Conservation (phyloP, 2,888 invertebrate species). For the Neelides folsomi region DNA sequence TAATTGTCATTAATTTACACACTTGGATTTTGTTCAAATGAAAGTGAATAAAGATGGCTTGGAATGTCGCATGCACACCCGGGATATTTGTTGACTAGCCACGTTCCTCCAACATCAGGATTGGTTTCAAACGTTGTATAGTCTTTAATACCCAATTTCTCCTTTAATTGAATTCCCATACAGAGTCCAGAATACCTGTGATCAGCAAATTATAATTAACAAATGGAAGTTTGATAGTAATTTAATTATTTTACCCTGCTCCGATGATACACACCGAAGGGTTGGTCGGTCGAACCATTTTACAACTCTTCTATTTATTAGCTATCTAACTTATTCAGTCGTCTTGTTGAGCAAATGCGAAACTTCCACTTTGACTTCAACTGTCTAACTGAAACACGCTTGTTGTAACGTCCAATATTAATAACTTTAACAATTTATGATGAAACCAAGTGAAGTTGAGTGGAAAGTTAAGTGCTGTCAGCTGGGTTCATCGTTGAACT, state of each 20-base stretch:
- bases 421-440: too few relatives aligned
- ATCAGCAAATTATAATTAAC: background rate
- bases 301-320: too few relatives aligned
- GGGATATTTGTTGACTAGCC: conserved; percentile 9
- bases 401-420: too few relatives aligned
- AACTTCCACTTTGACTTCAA: too few relatives aligned
- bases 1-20: too few relatives aligned
- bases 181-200: conserved; percentile 11
- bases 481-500: too few relatives aligned
- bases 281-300: too few relatives aligned
- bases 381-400: too few relatives aligned
- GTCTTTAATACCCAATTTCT: conserved; percentile 3
- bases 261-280: conserved; percentile 1
- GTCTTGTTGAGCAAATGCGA: too few relatives aligned
- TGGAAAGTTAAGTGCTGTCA: too few relatives aligned
- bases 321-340: too few relatives aligned
- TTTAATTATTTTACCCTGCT: conserved; percentile 4
- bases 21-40: conserved; percentile 13
- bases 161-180: conserved; percentile 5
- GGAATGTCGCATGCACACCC: conserved; percentile 12
- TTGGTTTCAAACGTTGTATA: conserved; percentile 9
- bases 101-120: conserved; percentile 9
- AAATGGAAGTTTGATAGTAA: background rate
- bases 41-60: conserved; percentile 8
- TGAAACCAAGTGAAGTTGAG: too few relatives aligned